These are phyloP conservation scores for Bradypodion pumilum DNA, from an alignment of 2,797 vertebrate species.

Conservation along the genomic window DNA sequence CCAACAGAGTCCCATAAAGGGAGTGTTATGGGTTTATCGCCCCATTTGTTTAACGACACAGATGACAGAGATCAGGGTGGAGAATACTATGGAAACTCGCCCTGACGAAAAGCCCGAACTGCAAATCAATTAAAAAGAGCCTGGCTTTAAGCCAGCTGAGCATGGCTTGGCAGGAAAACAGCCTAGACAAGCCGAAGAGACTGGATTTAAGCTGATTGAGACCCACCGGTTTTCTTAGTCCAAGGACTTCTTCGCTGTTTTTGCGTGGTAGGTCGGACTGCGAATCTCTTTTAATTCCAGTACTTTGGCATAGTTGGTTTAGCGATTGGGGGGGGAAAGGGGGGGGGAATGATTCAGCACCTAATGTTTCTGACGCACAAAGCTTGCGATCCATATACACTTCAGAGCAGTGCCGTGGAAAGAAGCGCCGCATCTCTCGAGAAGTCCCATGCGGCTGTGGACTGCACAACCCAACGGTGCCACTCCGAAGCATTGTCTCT, in stretches of 20 bases:
- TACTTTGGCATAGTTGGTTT: not conserved
- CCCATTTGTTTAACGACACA: not conserved
- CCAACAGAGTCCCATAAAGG: not conserved
- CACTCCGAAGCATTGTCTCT: too few relatives aligned
- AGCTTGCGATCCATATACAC: not conserved
- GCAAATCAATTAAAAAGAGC: not conserved
- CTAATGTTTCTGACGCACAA: not conserved
- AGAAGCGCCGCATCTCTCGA: not conserved
- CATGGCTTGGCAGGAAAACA: not conserved
- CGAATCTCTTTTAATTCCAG: not conserved
- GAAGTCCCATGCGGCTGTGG: not conserved
- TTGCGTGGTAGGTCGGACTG: not conserved
- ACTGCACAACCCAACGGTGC: not conserved
- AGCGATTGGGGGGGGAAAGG: not conserved
- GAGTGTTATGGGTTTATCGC: not conserved
- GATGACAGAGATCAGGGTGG: not conserved
- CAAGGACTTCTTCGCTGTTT: not conserved
- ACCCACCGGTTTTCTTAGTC: not conserved
- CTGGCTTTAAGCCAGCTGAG: not conserved
- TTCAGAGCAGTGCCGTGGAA: not conserved
- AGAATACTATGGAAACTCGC: not conserved
- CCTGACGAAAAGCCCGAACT: constrained; percentile 15
- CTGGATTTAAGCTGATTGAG: not conserved
- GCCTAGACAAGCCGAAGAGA: not conserved
- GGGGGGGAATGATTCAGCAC: not conserved